Base-by-base conservation (phyloP, 1,140 invertebrate species). In the Drosophila kikkawai region DNA sequence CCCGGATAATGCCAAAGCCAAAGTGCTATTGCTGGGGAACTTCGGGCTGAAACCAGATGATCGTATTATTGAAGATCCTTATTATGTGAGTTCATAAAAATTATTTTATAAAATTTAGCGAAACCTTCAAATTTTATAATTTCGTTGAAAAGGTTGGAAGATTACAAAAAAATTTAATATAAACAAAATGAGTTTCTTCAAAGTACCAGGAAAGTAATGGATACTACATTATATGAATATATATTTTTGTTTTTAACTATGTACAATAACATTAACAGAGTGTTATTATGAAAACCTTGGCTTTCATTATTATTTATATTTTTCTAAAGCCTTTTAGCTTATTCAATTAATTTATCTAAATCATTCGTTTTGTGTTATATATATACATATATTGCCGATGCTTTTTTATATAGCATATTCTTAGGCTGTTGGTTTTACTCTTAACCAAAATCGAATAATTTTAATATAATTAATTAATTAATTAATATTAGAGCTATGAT, bases 51-150 rank as follows among this genome's bases (percentile, higher is more conserved):
- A 67, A 8, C 57, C 96, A 81, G 95, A 95, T 42, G 95, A 96
- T 53, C 92, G 94, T 45, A 95, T 96, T 75, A 97, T 99, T 82
- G 93, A 96, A 90, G 97, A 98, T 94, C 97, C 97, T 19, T 97
- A 98, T 92, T 98, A 97, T 94, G 97, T 96, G 93, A 93, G 48
- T 51, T 48, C 1, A 22, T 22, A 2, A 22, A 22, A 22, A 22
- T 22, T 22, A 22, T 22, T 22, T 22, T 22, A 22, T 22, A 22
- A 22, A 29, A 29, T 29, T 29, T 1, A 29, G 26, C 6, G 6
- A 29, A 5, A 34, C 34, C 9, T 9, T 9, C 0, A 11, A 3
- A 32, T 32, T 9, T 34, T 34, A 34, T 3, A 1, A 9, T 9
- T 39, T 39, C 13, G 15, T 39, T 7, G 7, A 41, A 41, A 0